Conservation (phyloP, 2,113 vertebrate species). For the Gobius niger region DNA sequence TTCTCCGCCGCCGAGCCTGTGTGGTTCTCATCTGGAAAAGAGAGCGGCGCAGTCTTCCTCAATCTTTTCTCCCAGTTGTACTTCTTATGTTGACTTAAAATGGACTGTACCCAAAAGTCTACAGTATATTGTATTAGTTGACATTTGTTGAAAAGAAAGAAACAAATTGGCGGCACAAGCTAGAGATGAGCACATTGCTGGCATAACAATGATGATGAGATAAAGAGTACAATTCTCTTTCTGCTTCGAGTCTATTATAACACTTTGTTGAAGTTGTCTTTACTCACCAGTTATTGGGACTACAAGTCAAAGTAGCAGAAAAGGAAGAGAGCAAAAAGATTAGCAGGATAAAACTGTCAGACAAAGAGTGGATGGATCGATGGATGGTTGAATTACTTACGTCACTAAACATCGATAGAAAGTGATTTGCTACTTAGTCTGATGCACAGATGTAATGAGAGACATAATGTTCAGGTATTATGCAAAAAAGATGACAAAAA, state of each 20-base stretch:
- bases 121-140: too few species aligned
- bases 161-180: too few species aligned
- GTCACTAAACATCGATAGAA: background rate
- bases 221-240: background rate
- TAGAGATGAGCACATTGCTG: too few species aligned
- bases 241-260: conserved; percentile 12
- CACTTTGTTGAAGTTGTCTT: background rate
- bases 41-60: background rate
- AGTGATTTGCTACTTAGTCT: background rate
- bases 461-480: background rate
- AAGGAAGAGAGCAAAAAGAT: conserved; percentile 60
- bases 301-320: conserved; percentile 83
- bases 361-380: background rate
- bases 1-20: conserved; percentile 86
- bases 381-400: background rate
- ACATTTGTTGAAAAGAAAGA: too few species aligned
- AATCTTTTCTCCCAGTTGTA: too few species aligned
- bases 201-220: too few species aligned
- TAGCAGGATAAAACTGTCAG: conserved; percentile 15
- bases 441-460: background rate
- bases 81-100: too few species aligned
- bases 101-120: too few species aligned
- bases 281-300: conserved; percentile 98
- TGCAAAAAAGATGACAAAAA: background rate
- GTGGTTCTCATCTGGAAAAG: conserved; percentile 91